These are phyloP conservation scores for Dioctria rufipes DNA, from an alignment of 2,888 invertebrate genomes.

Conservation along the genomic window DNA sequence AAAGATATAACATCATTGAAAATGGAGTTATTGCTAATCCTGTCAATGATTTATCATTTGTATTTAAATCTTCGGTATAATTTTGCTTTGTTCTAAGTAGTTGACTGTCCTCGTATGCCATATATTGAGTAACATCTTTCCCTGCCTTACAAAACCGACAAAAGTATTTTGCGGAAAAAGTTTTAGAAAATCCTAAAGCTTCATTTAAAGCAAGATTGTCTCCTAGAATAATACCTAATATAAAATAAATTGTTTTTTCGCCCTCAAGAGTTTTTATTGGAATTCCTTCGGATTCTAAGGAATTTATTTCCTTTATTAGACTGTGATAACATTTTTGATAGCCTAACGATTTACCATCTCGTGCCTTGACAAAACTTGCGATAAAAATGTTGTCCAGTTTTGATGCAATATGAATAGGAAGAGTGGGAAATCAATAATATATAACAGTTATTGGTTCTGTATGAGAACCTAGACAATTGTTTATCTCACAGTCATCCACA, in stretches of 20 bases:
- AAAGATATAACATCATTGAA: conserved; percentile 19
- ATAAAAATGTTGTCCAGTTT: conserved; percentile 19
- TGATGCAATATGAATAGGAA: background rate
- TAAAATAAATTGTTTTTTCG: conserved; percentile 6
- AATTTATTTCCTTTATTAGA: no score
- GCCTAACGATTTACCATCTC: conserved; percentile 29
- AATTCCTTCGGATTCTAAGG: background rate
- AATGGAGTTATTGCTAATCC: conserved; percentile 20
- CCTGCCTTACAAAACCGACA: conserved; percentile 16
- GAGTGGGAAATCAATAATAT: conserved; percentile 28
- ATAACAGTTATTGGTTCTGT: background rate
- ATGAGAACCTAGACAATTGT: conserved; percentile 53
- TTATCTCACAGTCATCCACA: conserved; percentile 55
- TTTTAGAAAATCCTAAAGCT: conserved; percentile 20
- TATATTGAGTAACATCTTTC: background rate
- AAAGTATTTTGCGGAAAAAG: conserved; percentile 25
- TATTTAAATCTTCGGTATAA: conserved; percentile 15
- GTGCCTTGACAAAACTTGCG: background rate
- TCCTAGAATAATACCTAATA: conserved; percentile 12
- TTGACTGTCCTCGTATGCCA: background rate
- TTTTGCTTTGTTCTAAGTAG: conserved; percentile 27
- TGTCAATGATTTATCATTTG: background rate
- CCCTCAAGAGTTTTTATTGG: conserved; percentile 1
- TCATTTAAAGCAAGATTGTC: conserved; percentile 27
- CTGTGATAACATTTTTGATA: conserved; percentile 9